Conservation (phyloP, 2,797 vertebrate species). For the Rhabdophis nuchalis region DNA sequence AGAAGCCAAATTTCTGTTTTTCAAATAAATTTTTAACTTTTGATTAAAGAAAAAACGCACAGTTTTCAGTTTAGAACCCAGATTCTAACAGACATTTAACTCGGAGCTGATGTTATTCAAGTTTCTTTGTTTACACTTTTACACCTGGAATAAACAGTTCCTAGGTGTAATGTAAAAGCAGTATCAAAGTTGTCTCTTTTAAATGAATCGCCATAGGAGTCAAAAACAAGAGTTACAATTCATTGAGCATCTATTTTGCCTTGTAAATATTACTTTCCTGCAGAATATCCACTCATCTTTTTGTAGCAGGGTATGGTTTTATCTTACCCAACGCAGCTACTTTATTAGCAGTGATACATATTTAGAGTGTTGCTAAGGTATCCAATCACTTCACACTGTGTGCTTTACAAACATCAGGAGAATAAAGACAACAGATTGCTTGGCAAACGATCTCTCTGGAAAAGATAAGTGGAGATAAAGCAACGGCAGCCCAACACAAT, state of each 20-base stretch:
- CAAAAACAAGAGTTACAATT: constrained; percentile 11
- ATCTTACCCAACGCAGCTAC: constrained; percentile 46
- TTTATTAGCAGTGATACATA: constrained; percentile 46
- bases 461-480: background rate
- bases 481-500: background rate
- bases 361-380: constrained; percentile 11
- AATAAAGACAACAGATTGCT: constrained; percentile 56
- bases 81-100: background rate
- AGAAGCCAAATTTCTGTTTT: background rate
- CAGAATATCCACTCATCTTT: constrained; percentile 31
- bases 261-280: constrained; percentile 10
- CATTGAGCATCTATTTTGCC: constrained; percentile 12
- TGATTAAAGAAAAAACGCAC: background rate
- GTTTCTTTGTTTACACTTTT: background rate
- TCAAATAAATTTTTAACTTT: background rate
- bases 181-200: background rate
- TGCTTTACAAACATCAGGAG: constrained; percentile 47
- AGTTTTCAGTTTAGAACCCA: background rate
- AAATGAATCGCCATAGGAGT: background rate
- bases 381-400: constrained; percentile 39
- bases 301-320: constrained; percentile 43
- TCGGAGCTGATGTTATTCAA: background rate
- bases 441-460: constrained; percentile 59
- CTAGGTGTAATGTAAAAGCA: background rate
- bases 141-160: background rate